These are phyloP conservation scores for Buphagus erythrorhynchus DNA, from an alignment of 2,797 vertebrate species.

Conservation along the genomic window DNA sequence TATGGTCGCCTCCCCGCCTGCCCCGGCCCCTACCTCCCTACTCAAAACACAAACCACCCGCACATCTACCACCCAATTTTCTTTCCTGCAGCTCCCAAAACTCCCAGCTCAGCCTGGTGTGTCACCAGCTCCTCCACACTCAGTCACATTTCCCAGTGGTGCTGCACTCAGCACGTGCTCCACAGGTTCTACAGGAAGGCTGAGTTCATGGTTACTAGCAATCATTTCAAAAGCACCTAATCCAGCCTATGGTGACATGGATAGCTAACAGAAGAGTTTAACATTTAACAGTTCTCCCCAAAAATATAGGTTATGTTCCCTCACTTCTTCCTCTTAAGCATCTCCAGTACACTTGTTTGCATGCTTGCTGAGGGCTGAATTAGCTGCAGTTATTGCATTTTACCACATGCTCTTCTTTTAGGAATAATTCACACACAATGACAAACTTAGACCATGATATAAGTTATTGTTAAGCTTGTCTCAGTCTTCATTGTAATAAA, in stretches of 20 bases:
- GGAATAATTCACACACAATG: background rate
- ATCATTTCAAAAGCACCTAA: background rate
- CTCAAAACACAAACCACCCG: background rate
- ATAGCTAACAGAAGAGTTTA: background rate
- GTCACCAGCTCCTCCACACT: background rate
- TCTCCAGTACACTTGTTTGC: background rate
- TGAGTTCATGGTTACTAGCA: background rate
- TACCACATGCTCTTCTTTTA: background rate
- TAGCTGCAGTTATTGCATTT: background rate
- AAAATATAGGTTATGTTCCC: background rate
- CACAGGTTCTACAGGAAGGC: background rate
- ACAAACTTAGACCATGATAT: background rate
- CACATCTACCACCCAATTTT: background rate
- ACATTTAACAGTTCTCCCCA: background rate
- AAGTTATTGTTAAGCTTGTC: background rate
- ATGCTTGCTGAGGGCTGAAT: background rate
- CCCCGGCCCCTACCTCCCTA: background rate
- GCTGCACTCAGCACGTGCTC: accelerated
- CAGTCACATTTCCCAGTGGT: background rate
- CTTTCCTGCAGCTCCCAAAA: background rate
- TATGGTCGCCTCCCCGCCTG: background rate
- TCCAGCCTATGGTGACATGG: background rate
- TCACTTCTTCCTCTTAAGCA: background rate
- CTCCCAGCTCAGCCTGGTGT: background rate
- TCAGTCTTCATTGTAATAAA: background rate